Evolutionary conservation across 2,797 vertebrate genomes (phyloP), one percentile per base, ranked within the genome.

Genomic region (Sebastiscus albofasciatus): DNA sequence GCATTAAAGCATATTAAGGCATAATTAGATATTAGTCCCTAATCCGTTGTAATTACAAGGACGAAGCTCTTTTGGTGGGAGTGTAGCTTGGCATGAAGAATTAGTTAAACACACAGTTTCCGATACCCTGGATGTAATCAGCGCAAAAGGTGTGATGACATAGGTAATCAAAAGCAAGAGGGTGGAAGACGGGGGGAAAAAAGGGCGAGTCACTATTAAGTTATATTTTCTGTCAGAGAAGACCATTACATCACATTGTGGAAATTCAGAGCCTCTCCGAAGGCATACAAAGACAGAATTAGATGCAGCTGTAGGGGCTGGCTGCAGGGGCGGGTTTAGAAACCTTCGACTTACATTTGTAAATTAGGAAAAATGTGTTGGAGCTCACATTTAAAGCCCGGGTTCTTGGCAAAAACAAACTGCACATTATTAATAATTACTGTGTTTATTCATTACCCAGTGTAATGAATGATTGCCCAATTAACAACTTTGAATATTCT

Each of bases 21-120:
- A 77, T 95, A 94, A 96, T 96, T 94, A 94, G 90, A 95, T 93
- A 94, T 95, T 94, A 95, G 94, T 93, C 92, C 80, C 93, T 94
- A 93, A 95, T 96, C 93, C 91, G 62, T 80, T 85, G 89, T 93
- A 91, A 94, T 95, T 95, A 93, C 91, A 89, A 87, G 89, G 90
- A 90, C 83, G 34, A 70, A 90, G 83, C 83, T 80, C 82, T 85
- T 85, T 82, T 77, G 71, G 65, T 84, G 82, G 89, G 84, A 77
- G 87, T 87, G 84, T 24, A 66, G 75, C 83, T 80, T 64, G 77
- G 79, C 76, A 29, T 67, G 64, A 86, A 83, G 83, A 91, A 94
- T 92, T 75, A 88, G 85, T 91, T 90, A 91, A 94, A 91, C 83
- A 86, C 93, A 89, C 92, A 86, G 89, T 93, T 91, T 85, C 79